Conservation (phyloP, 2,888 invertebrate species). For the Xestia ashworthii region DNA sequence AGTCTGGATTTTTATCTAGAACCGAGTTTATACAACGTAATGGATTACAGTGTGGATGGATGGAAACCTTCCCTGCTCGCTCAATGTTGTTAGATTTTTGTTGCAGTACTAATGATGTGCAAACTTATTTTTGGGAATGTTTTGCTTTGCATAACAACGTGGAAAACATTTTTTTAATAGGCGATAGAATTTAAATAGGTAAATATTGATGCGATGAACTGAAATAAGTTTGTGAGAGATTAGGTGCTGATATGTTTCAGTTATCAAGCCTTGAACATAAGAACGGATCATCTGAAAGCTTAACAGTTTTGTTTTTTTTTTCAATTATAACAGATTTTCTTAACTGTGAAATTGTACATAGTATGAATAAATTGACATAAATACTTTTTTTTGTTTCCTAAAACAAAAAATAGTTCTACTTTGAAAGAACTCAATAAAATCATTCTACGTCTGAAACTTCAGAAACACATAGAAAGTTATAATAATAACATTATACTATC, state of each 20-base stretch:
- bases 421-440: background rate
- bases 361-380: background rate
- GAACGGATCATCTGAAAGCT: background rate
- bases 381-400: background rate
- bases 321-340: too few species aligned
- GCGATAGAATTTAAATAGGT: background rate
- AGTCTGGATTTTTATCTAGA: slow-evolving; percentile 63
- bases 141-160: slow-evolving; percentile 24
- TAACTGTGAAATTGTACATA: too few species aligned
- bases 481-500: slow-evolving; percentile 24
- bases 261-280: background rate
- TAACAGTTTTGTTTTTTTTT: background rate
- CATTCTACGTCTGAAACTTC: slow-evolving; percentile 4
- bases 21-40: slow-evolving; percentile 61
- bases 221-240: background rate
- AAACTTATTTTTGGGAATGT: slow-evolving; percentile 50
- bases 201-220: slow-evolving; percentile 18
- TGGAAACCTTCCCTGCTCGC: slow-evolving; percentile 43
- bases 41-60: slow-evolving; percentile 54
- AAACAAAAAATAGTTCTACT: background rate
- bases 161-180: slow-evolving; percentile 5
- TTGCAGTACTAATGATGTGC: slow-evolving; percentile 52
- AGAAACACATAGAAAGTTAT: background rate
- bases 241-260: background rate
- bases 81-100: slow-evolving; percentile 21